Evolutionary conservation across 2,113 vertebrate genomes (phyloP).

Genomic region (Vicugna pacos): DNA sequence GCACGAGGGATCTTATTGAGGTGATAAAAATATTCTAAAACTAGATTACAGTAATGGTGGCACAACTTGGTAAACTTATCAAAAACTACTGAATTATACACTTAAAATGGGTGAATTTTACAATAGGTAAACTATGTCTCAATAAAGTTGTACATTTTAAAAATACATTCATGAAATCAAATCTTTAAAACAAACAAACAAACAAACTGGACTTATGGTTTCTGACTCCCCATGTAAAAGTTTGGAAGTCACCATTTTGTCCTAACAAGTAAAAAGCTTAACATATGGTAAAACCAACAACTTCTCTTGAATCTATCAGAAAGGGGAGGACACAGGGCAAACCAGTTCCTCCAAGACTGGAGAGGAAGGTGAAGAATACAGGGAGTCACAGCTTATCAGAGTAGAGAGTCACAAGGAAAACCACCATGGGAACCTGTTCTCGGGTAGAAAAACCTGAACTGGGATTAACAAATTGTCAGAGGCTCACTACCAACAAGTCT

Average conservation of each 20-base stretch:
- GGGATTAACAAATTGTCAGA: background rate
- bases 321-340: background rate
- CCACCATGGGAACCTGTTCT: background rate
- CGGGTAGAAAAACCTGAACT: background rate
- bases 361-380: background rate
- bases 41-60: background rate
- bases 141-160: background rate
- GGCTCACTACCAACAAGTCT: background rate
- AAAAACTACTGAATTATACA: background rate
- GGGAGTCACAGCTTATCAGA: background rate
- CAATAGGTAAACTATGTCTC: background rate
- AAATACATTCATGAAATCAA: conserved; percentile 11
- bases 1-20: background rate
- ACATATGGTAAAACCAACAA: background rate
- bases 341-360: background rate
- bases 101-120: background rate
- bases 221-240: background rate
- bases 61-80: background rate
- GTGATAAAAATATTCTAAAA: conserved; percentile 24
- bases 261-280: background rate
- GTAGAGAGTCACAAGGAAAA: background rate
- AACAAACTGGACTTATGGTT: background rate
- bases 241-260: background rate
- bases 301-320: background rate
- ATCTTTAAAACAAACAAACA: background rate